Evolutionary conservation across 2,113 vertebrate species (phyloP), one percentile per base, ranked within the genome.

Genomic region (Pandion haliaetus): DNA sequence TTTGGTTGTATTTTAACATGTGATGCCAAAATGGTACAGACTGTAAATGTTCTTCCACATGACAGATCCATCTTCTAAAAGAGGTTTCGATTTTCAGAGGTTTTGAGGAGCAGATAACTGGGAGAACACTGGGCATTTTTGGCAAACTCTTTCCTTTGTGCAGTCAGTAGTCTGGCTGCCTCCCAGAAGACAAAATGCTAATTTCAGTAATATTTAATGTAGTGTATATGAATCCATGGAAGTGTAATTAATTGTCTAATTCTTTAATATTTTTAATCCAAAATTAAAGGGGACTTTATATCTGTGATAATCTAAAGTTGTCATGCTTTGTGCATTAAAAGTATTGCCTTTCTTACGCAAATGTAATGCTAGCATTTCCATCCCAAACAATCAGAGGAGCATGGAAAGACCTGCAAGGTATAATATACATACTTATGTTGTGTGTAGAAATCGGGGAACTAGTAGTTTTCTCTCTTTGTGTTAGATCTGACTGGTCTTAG

Each of bases 401-500:
- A 94, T 93, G 98, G 98, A 97, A 89, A 97, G 96, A 96, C 97
- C 82, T 94, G 97, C 97, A 98, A 98, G 98, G 98, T 98, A 98
- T 97, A 97, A 93, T 86, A 73, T 97, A 69, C 95, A 95, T 95
- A 97, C 96, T 97, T 87, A 92, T 98, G 96, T 98, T 98, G 88
- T 98, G 90, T 65, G 96, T 98, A 98, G 98, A 97, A 95, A 66
- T n/a, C 83, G 98, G 97, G 97, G 89, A 91, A 62, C 63, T 96
- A 97, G 97, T 97, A 92, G 94, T 94, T 98, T 97, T 95, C 80
- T 94, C 70, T 71, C n/a, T 97, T 92, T 23, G 2, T 92, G 49
- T 88, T 98, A 98, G 97, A 97, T 93, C 71, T 94, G 95, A 82
- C 93, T 95, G 47, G 28, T 93, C 26, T 62, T 96, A 97, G 86